Evolutionary conservation across 2,797 vertebrate species (phyloP).

Genomic region (Vultur gryphus): DNA sequence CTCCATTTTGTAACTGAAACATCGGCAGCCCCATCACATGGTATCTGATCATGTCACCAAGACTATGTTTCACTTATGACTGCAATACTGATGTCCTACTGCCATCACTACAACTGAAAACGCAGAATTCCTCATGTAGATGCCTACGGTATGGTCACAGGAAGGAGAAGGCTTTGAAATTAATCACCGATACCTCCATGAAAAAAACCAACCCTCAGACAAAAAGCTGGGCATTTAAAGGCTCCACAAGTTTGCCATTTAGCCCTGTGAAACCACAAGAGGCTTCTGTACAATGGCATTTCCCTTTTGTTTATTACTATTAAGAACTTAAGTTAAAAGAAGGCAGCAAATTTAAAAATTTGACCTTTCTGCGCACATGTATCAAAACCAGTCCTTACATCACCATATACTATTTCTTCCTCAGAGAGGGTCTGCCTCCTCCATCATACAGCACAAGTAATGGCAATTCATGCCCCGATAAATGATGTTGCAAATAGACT

Average conservation of each 20-base stretch:
- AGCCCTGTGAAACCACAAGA: background rate
- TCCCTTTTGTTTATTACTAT: background rate
- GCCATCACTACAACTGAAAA: background rate
- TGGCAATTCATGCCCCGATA: background rate
- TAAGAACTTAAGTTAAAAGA: background rate
- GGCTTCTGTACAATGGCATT: background rate
- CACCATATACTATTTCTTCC: background rate
- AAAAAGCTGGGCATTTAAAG: background rate
- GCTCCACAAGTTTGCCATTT: background rate
- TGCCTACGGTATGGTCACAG: fast-evolving
- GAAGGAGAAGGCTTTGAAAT: background rate
- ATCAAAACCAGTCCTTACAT: background rate
- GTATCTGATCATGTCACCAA: background rate
- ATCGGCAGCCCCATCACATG: fast-evolving
- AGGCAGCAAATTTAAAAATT: background rate
- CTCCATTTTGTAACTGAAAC: background rate
- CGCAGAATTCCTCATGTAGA: background rate
- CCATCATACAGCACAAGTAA: background rate
- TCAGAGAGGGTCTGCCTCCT: background rate
- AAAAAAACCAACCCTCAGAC: background rate
- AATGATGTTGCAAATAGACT: background rate
- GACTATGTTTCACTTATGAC: fast-evolving
- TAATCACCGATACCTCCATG: background rate
- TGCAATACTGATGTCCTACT: background rate
- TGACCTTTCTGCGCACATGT: background rate